phyloP scores from a whole-genome alignment of 2,888 invertebrate species.

The Melanargia galathea region DNA sequence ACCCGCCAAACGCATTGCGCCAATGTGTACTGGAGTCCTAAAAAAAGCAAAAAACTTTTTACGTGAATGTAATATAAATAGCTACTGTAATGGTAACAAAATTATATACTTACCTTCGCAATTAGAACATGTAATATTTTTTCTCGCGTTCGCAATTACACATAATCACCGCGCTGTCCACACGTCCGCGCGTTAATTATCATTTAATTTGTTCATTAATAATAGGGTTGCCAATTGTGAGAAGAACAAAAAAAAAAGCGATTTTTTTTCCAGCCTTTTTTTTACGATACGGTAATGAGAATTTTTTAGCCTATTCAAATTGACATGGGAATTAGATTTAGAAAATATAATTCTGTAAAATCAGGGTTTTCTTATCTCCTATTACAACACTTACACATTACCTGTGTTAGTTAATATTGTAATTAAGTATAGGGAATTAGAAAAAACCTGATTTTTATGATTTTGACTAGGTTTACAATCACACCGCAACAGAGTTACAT shows the following conservation, averaged over 20 bases:
- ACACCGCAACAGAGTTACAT: too few species aligned
- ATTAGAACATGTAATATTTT: constrained; percentile 20
- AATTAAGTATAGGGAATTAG: too few species aligned
- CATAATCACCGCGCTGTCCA: constrained; percentile 13
- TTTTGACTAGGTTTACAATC: too few species aligned
- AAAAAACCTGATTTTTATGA: too few species aligned
- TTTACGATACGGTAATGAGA: background rate
- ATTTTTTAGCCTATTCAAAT: background rate
- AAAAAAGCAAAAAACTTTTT: background rate
- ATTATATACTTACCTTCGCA: constrained; percentile 1
- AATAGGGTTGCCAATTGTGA: background rate
- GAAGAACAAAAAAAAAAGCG: background rate
- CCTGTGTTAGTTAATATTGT: too few species aligned
- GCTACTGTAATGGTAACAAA: constrained; percentile 8
- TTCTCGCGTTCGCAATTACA: constrained; percentile 5
- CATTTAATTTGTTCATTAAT: constrained; percentile 20
- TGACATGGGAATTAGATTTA: background rate
- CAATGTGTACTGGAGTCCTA: too few species aligned
- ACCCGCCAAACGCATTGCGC: too few species aligned
- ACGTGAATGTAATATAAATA: background rate
- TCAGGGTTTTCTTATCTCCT: too few species aligned
- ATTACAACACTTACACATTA: too few species aligned
- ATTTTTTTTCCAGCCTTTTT: too few species aligned
- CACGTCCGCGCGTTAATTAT: constrained; percentile 18
- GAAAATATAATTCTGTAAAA: too few species aligned